These are phyloP conservation scores for Apolygus lucorum DNA, from an alignment of 1,140 invertebrate species.

Conservation along the genomic window DNA sequence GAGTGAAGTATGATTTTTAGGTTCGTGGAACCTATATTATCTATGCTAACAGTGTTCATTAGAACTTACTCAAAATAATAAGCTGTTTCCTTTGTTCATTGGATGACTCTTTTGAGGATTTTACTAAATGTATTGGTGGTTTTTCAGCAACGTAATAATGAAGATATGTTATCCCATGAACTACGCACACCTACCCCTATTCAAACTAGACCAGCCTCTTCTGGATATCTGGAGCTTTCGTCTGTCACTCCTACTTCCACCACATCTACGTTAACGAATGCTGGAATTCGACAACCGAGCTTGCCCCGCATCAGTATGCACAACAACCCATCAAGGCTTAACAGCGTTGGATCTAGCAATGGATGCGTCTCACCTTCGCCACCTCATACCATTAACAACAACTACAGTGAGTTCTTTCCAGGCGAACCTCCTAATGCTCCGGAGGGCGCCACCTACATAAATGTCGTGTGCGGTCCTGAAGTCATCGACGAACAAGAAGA, in stretches of 20 bases:
- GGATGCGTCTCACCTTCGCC: constrained; percentile 47
- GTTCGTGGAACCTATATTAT: too few species aligned
- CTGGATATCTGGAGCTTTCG: constrained; percentile 45
- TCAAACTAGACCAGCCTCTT: constrained; percentile 11
- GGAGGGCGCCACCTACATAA: constrained; percentile 32
- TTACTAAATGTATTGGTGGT: background rate
- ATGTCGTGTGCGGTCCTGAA: constrained; percentile 2
- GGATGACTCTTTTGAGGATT: background rate
- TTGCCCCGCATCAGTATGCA: constrained; percentile 38
- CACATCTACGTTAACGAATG: constrained; percentile 3
- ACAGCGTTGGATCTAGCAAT: constrained; percentile 44
- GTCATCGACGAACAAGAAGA: constrained; percentile 13
- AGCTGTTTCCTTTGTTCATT: background rate
- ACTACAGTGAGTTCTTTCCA: constrained; percentile 29
- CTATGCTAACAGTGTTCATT: too few species aligned
- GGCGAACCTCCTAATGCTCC: constrained; percentile 30
- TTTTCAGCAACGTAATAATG: constrained; percentile 41
- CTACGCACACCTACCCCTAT: constrained; percentile 19
- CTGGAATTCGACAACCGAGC: constrained; percentile 12
- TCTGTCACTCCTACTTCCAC: constrained; percentile 38
- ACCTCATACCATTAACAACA: constrained; percentile 34
- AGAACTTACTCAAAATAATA: too few species aligned
- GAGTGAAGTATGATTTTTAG: too few species aligned
- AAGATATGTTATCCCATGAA: constrained; percentile 35
- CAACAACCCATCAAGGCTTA: constrained; percentile 41